Base-by-base conservation (phyloP, 2,797 vertebrate genomes). In the Ataeniobius toweri region DNA sequence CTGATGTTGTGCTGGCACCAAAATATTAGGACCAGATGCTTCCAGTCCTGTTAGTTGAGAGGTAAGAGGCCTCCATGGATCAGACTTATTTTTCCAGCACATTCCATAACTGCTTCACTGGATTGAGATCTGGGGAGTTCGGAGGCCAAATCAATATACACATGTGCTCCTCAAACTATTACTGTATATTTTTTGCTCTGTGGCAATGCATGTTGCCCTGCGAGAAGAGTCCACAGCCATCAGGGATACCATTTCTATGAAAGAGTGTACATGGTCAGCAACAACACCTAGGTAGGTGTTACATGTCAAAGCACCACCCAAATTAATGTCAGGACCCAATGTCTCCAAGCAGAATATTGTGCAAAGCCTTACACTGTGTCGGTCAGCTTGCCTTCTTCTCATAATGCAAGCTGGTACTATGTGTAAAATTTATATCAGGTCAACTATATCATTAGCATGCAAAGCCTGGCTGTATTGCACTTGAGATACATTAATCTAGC, bases 341-440 rank as follows among this genome's bases (percentile, higher is more conserved):
- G 28, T 31, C 20, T 36, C 28, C 59, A 31, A 36, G 59, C 6
- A 36, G 16, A 8, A 20, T 20, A 31, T 36, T 63, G 59, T 63
- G 31, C 28, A 20, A 8, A 63, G 31, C 28, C 59, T 63, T 14
- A 16, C 59, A 5, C 53, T 59, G 26, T 59, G 8, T 50, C 58
- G 1, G 6, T 61, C 26, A 61, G 26, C 14, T 2, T 10, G 2
- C 14, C 24, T 1, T 26, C 9, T 51, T 51, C 50, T 14, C 14
- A 18, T 51, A 16, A 0, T 51, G 50, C 13, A 51, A 16, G 16
- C 14, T 50, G 51, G 20, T 55, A 55, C 18, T 55, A 13, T 55
- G 53, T 61, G 18, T 50, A 24, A 4, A 67, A 75, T 39, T n/a
- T 28, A 59, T 70, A 61, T 70, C n/a, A 82, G 48, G 48, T 69